Base-by-base conservation (phyloP, 2,113 vertebrate species). In the Corythaixoides concolor region DNA sequence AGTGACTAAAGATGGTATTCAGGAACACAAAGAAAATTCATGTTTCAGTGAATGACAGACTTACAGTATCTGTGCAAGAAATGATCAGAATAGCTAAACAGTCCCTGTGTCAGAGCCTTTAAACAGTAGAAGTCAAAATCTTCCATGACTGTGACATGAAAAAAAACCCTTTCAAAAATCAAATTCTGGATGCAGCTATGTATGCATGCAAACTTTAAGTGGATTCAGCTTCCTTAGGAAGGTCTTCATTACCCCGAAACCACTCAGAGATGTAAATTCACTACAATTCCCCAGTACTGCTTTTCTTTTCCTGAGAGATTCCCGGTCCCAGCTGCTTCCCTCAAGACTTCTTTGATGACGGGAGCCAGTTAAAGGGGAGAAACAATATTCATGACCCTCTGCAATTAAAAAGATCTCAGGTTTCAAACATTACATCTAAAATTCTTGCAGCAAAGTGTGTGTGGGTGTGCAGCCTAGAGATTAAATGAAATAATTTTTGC, bases 381-480 rank as follows among this genome's bases (percentile, higher is more conserved):
- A 97, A 82, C 49, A 82, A 66, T 91, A 93, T 93, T 91, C 80
- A 90, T 95, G 90, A 92, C 66, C 69, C 52, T 81, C 69, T 93
- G 62, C 80, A 96, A 91, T 77, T 92, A 93, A 91, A 79, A 93
- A 66, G 39, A 85, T 90, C 73, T 95, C 69, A 66, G 73, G 58
- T 92, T 96, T 97, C 90, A 82, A 74, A 79, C n/a, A 56, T 41
- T 76, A 84, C 91, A 89, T 76, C 49, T 89, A 76, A 86, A 89
- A 92, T 87, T 92, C 89, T 95, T 96, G 73, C 32, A 91, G 80
- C 52, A 58, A 94, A 81, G 3, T 33, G 27, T 91, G 89, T 91
- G 95, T 96, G 96, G 94, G 93, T 90, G 94, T 97, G 53, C 56
- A 90, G 94, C 68, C 73, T 87, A 76, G 69, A 95, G 80, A 97